Conservation (phyloP, 2,113 vertebrate species). For the Bos javanicus region DNA sequence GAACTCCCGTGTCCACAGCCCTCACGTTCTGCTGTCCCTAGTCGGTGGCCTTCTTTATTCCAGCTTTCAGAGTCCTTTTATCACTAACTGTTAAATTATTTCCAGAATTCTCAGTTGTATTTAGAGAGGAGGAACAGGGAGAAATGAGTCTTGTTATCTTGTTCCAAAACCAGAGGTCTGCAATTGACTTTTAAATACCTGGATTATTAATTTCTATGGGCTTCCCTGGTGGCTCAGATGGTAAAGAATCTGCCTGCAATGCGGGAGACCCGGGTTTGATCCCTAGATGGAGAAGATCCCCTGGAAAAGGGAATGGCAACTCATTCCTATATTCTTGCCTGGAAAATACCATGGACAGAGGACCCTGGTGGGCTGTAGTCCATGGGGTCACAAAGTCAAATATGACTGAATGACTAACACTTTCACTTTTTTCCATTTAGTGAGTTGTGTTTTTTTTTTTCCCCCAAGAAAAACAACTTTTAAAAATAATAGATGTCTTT, state of each 20-base stretch:
- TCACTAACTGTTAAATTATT: neutral
- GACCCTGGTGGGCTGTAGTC: neutral
- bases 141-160: neutral
- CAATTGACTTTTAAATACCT: neutral
- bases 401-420: neutral
- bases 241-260: neutral
- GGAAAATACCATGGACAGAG: neutral
- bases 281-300: neutral
- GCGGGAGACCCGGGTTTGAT: neutral
- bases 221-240: neutral
- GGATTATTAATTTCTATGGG: neutral
- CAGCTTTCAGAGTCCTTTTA: neutral
- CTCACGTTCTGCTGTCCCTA: neutral
- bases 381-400: neutral
- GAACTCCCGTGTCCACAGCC: neutral
- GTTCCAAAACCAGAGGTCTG: neutral
- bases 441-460: fast-evolving
- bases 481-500: neutral
- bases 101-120: neutral
- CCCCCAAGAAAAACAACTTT: neutral
- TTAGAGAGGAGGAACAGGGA: neutral
- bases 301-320: neutral
- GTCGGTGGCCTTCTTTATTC: neutral
- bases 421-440: neutral
- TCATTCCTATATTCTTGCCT: neutral